Percentiles rank a stretch among this genome's conserved stretches.
phyloP scores from a whole-genome alignment of 2,797 vertebrate species.

The Artibeus jamaicensis region DNA sequence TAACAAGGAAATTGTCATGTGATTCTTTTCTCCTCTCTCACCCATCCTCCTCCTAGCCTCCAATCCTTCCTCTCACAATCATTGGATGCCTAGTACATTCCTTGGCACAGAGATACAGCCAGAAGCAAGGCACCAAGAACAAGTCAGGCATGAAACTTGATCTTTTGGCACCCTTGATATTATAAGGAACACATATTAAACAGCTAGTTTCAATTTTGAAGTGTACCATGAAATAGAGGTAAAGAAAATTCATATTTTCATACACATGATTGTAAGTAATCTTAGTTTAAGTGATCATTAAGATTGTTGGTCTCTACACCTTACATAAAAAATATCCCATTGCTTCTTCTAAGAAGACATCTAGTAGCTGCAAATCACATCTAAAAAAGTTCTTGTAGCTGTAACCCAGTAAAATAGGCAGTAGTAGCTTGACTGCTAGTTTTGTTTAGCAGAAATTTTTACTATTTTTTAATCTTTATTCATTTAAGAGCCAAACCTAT shows the following conservation, averaged over 20 bases:
- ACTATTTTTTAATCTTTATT: not conserved
- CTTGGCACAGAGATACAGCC: not conserved
- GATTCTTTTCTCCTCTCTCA: not conserved
- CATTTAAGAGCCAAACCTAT: not conserved
- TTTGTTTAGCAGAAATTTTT: not conserved
- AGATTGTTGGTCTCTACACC: not conserved
- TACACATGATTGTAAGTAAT: not conserved
- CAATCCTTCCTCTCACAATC: not conserved
- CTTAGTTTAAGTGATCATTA: not conserved
- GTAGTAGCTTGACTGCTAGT: not conserved
- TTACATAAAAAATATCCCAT: not conserved
- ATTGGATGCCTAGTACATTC: not conserved
- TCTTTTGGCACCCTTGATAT: not conserved
- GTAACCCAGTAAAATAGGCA: not conserved
- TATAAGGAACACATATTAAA: not conserved
- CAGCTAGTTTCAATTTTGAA: not conserved
- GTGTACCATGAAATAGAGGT: not conserved
- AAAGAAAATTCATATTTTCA: not conserved
- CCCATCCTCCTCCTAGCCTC: not conserved
- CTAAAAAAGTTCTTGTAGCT: not conserved
- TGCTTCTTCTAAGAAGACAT: not conserved
- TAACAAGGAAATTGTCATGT: not conserved
- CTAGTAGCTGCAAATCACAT: not conserved
- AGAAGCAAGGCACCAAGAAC: not conserved
- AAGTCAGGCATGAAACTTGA: not conserved